Evolutionary conservation across 2,797 vertebrate species (phyloP), one percentile per base, ranked within the genome.

Genomic region (Danionella dracula): DNA sequence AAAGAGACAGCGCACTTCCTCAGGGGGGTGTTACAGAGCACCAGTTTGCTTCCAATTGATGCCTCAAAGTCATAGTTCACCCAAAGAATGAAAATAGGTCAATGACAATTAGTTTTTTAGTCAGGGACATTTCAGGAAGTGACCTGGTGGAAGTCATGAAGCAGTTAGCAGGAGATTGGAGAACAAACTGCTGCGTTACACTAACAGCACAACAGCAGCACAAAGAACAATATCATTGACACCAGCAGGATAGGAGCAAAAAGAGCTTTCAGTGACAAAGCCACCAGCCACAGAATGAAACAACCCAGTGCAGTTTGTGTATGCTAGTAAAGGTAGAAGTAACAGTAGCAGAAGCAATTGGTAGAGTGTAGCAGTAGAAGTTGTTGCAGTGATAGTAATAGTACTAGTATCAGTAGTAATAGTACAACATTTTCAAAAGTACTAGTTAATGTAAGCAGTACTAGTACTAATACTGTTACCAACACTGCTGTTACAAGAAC

Each of bases 231-330:
- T 66, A 72, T 56, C 54, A 62, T 66, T 49, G 27, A 57, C 37
- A 38, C 38, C 23, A 50, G 13, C 63, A 67, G 29, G 54, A 20
- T 20, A 68, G 46, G 2, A 68, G 67, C 59, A 61, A 63, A 40
- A 71, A 29, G 20, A 68, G 42, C 42, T 55, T 9, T 9, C 46
- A 38, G 15, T 48, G 17, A 49, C 9, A 7, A 72, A 78, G 84
- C 45, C 72, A 79, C 81, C 77, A 81, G 79, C 84, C 80, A 79
- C 77, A 84, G 81, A 8, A 9, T 17, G 8, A 29, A 15, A 13
- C 0, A 17, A 17, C 2, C 8, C 2, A 48, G 4, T 12, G n/a
- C n/a, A n/a, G n/a, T n/a, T n/a, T n/a, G n/a, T n/a, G n/a, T n/a
- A n/a, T n/a, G n/a, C n/a, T n/a, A n/a, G n/a, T n/a, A n/a, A n/a